These are phyloP conservation scores for Leptopilina drosophilae DNA, from an alignment of 2,888 invertebrate species.

Conservation along the genomic window DNA sequence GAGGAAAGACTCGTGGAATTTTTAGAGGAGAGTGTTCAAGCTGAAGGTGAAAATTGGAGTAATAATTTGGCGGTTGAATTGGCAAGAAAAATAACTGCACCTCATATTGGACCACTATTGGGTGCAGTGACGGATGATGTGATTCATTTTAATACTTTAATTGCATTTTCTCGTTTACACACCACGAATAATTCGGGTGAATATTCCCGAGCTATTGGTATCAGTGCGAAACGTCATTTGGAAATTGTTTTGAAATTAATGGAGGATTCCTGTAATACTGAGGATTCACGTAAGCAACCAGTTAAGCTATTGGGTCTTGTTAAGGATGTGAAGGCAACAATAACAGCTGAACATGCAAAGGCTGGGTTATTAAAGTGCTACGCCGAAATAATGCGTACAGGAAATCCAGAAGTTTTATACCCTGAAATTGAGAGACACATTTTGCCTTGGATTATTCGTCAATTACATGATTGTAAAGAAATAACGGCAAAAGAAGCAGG, in stretches of 20 bases:
- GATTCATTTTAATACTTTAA: conserved; percentile 63
- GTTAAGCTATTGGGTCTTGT: conserved; percentile 69
- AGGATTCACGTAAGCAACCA: conserved; percentile 67
- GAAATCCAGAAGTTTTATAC: conserved; percentile 60
- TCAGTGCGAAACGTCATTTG: conserved; percentile 67
- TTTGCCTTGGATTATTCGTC: conserved; percentile 69
- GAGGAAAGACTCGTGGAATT: conserved; percentile 69
- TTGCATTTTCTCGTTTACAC: conserved; percentile 62
- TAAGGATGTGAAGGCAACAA: conserved; percentile 68
- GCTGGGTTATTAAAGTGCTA: conserved; percentile 68
- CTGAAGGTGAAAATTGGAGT: conserved; percentile 69
- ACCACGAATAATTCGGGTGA: conserved; percentile 57
- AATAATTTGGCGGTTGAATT: conserved; percentile 68
- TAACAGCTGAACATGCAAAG: conserved; percentile 69
- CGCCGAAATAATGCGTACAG: conserved; percentile 67
- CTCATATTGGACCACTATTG: conserved; percentile 62
- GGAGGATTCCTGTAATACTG: conserved; percentile 65
- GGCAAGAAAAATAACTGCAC: conserved; percentile 53
- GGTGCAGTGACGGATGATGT: conserved; percentile 66
- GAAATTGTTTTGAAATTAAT: conserved; percentile 62
- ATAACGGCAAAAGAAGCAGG: conserved; percentile 67
- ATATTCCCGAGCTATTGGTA: conserved; percentile 68
- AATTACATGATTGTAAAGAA: conserved; percentile 69
- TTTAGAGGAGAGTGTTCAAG: conserved; percentile 67
- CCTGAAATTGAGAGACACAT: conserved; percentile 63